Base-by-base conservation (phyloP, 2,797 vertebrate genomes). In the Lophius americanus region DNA sequence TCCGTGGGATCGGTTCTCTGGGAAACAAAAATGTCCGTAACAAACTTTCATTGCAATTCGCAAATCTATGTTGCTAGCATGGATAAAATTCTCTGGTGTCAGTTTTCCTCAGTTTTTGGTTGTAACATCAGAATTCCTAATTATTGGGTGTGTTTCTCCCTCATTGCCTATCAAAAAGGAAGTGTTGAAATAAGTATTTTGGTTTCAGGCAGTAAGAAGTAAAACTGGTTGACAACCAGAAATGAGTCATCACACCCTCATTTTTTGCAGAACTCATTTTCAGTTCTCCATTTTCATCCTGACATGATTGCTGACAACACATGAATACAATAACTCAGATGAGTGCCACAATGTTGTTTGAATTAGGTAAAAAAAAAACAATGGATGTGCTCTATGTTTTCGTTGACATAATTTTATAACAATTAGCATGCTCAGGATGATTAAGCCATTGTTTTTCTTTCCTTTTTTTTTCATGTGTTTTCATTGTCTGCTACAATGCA, bases 361-460 rank as follows among this genome's bases (percentile, higher is more conserved):
- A 23, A 23, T 23, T 23, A 23, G 23, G 23, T 23, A 23, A 1
- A 23, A 23, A 23, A 23, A 23, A 23, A 23, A 23, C 23, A 79
- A 86, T 71, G 79, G 69, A 75, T 73, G 62, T 47, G 52, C 67
- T 85, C 49, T 72, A 42, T 52, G 69, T 82, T 85, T 81, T 73
- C 81, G 77, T 86, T 74, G 79, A 60, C 73, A 68, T 58, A 61
- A 84, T 68, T 75, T 23, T 2, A 23, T 23, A 23, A 23, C 23
- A 23, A 23, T 23, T 23, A 23, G 23, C 23, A 23, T 68, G 82
- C 85, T 85, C 43, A 54, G 74, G 84, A 82, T 86, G 76, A 86
- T 67, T 71, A 85, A 67, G 67, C 68, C 23, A 67, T 76, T 39
- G 54, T 61, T 83, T 68, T n/a, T 65, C 84, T 88, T 73, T 74